These are phyloP conservation scores for Centropyge bicolor DNA, from an alignment of 2,797 vertebrate genomes.

Conservation along the genomic window DNA sequence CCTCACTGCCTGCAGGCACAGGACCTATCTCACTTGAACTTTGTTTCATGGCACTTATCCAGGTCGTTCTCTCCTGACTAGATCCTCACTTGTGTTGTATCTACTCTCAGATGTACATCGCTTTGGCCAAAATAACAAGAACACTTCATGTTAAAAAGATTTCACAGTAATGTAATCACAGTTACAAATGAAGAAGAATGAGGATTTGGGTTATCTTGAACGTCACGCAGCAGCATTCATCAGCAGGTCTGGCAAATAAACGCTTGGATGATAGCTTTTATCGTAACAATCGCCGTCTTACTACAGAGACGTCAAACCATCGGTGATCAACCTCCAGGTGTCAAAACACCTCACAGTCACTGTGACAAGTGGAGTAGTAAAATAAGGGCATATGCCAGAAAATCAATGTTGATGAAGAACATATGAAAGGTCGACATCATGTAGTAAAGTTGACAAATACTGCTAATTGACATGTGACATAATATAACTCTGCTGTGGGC, in stretches of 20 bases:
- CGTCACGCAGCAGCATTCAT: conserved; percentile 26
- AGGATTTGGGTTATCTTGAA: neutral
- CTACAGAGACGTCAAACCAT: neutral
- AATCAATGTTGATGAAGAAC: neutral
- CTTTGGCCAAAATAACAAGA: conserved; percentile 19
- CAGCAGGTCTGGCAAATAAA: conserved; percentile 19
- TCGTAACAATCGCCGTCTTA: neutral
- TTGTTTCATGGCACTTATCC: too few species aligned
- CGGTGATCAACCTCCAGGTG: neutral
- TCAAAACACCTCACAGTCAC: conserved; percentile 1
- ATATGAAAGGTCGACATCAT: neutral
- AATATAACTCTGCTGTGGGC: neutral
- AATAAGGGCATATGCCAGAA: too few species aligned
- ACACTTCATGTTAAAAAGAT: conserved; percentile 8
- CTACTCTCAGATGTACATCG: too few species aligned
- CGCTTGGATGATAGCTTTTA: conserved; percentile 18
- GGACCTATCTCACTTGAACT: too few species aligned
- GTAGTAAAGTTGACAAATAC: neutral
- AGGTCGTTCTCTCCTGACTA: too few species aligned
- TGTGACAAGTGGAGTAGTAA: too few species aligned
- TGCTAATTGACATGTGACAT: neutral
- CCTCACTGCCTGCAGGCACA: too few species aligned
- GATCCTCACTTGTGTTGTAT: too few species aligned
- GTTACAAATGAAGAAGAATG: neutral
- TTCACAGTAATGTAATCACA: neutral